Base-by-base conservation (phyloP, 1,140 invertebrate species). In the Magallana gigas region DNA sequence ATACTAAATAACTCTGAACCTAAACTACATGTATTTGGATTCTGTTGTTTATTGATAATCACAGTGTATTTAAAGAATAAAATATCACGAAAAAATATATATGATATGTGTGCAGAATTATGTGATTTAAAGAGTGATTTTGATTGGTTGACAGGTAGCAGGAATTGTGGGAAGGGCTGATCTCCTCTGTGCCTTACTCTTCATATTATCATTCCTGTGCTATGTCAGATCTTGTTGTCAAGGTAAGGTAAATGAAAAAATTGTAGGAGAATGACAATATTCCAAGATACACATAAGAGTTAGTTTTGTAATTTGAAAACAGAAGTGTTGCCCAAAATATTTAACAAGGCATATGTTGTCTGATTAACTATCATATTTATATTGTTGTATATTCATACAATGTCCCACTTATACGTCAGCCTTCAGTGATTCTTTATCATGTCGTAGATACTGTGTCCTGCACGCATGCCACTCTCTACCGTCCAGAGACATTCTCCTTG, bases 151-250 rank as follows among this genome's bases (percentile, higher is more conserved):
- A 11, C 96, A 98, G 98, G 98, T 99, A 8, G 97, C 98, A 8
- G 98, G 98, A n/a, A 96, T 99, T 86, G 98, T 99, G 23, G 98
- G 99, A 12, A 96, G 98, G 90, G 98, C 98, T 8, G 98, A 99
- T 95, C 94, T 99, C 23, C 95, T 98, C 85, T 97, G 97, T 94
- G 96, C 97, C 57, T 95, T 97, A 18, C 96, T 98, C 90, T 97
- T 97, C 92, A 96, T 98, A 89, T 85, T 96, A 60, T 96, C 97
- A 85, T 96, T 98, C 90, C 95, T 98, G 88, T 96, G 96, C 76
- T 99, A 98, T 94, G 96, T 92, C 7, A 90, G 90, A 57, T 87
- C 92, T 14, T 93, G 92, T 89, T 64, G 87, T 7, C 84, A 82
- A 88, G 91, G 93, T 94, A 91, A 48, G 3, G 36, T 48, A 5